A percentile compares a stretch with the other conserved stretches of the same genome.
Evolutionary conservation across 2,113 vertebrate genomes (phyloP).

Genomic region (Paracanthobrama guichenoti): DNA sequence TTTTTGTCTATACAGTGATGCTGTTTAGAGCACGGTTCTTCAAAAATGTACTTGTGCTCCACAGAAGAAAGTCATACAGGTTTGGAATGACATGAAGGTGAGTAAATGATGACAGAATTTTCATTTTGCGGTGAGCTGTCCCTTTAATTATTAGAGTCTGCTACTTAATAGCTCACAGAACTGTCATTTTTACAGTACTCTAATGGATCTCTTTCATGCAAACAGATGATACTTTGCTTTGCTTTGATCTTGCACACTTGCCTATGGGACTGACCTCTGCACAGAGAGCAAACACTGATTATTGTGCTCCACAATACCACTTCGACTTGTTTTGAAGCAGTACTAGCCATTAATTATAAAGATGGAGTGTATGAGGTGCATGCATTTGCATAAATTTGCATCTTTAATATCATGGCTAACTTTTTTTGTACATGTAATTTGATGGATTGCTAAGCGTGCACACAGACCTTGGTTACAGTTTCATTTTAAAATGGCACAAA

Average conservation of each 20-base stretch:
- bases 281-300: constrained; percentile 26
- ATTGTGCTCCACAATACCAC: constrained; percentile 13
- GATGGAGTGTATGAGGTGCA: not conserved
- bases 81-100: not conserved
- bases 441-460: not conserved
- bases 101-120: not conserved
- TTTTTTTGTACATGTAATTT: constrained; percentile 1
- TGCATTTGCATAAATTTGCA: constrained; percentile 26
- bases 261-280: constrained; percentile 24
- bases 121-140: not conserved
- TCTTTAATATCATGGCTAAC: not conserved
- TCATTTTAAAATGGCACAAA: not conserved
- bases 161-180: not conserved
- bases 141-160: not conserved
- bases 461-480: not conserved
- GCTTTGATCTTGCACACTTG: not conserved
- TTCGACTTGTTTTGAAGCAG: constrained; percentile 17
- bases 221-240: constrained; percentile 18
- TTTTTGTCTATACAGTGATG: no score
- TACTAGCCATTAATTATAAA: constrained; percentile 33
- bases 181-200: not conserved
- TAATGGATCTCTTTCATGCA: constrained; percentile 21
- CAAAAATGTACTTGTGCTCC: not conserved
- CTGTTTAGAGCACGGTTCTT: not conserved
- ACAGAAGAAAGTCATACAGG: not conserved